These are phyloP conservation scores for Eustalomyia histrio DNA, from an alignment of 2,888 invertebrate species.

Conservation along the genomic window DNA sequence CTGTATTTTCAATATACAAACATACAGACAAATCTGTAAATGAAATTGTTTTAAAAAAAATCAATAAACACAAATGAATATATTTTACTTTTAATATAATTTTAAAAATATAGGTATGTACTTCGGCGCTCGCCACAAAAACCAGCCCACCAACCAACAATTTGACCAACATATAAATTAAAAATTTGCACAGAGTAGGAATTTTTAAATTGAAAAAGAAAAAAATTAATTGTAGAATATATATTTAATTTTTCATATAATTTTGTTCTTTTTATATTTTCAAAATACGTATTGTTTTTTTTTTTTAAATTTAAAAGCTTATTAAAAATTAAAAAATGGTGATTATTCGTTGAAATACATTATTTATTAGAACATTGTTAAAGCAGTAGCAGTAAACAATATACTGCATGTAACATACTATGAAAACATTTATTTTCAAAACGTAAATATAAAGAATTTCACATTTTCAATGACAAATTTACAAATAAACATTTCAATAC, in stretches of 20 bases:
- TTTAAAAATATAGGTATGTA: too few species aligned
- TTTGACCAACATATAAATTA: too few species aligned
- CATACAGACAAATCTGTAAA: not conserved
- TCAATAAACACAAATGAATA: not conserved
- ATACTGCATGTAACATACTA: not conserved
- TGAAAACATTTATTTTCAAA: not conserved
- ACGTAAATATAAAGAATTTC: not conserved
- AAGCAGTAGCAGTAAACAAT: not conserved
- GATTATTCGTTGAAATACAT: slow-evolving; percentile 1
- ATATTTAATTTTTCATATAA: not conserved
- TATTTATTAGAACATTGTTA: not conserved
- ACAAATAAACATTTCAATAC: not conserved
- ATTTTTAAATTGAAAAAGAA: too few species aligned
- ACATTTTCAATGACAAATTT: not conserved
- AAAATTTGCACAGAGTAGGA: too few species aligned
- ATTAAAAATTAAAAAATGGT: not conserved
- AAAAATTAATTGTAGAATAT: not conserved
- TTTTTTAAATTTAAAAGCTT: not conserved
- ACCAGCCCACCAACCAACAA: too few species aligned
- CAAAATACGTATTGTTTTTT: not conserved
- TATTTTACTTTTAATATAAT: too few species aligned
- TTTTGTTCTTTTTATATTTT: not conserved
- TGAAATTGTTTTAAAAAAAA: not conserved
- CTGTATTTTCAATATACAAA: not conserved
- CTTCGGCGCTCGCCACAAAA: too few species aligned